These are phyloP conservation scores for Papilio xuthus DNA, from an alignment of 1,140 invertebrate species.

Conservation along the genomic window DNA sequence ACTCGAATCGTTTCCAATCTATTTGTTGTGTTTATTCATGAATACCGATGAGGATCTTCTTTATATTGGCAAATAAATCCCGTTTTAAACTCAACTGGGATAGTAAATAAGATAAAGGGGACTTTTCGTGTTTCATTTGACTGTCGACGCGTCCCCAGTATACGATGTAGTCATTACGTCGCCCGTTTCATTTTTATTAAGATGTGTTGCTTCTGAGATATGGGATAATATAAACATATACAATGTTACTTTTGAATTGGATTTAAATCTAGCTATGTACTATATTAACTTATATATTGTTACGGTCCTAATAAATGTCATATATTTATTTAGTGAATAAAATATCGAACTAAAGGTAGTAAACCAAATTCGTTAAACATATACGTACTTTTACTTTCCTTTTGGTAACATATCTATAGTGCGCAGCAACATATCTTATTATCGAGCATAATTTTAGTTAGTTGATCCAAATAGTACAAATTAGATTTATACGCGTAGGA, in stretches of 20 bases:
- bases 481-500: too few relatives aligned
- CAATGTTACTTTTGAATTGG: constrained; percentile 3
- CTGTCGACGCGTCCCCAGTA: constrained; percentile 45
- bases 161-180: constrained; percentile 51
- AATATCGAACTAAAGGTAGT: too few relatives aligned
- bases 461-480: too few relatives aligned
- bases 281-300: neutral
- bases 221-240: constrained; percentile 42
- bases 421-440: too few relatives aligned
- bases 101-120: constrained; percentile 69
- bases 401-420: too few relatives aligned
- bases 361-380: too few relatives aligned
- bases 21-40: constrained; percentile 48
- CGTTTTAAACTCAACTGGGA: constrained; percentile 64
- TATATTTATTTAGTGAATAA: too few relatives aligned
- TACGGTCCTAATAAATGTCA: neutral
- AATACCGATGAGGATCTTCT: constrained; percentile 54
- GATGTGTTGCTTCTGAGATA: constrained; percentile 60
- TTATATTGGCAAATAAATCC: constrained; percentile 73
- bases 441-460: too few relatives aligned
- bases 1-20: constrained; percentile 41
- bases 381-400: too few relatives aligned
- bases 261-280: neutral
- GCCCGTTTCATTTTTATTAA: constrained; percentile 67
- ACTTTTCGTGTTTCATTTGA: constrained; percentile 68